phyloP scores from a whole-genome alignment of 2,797 vertebrate species.

The Euthynnus affinis region DNA sequence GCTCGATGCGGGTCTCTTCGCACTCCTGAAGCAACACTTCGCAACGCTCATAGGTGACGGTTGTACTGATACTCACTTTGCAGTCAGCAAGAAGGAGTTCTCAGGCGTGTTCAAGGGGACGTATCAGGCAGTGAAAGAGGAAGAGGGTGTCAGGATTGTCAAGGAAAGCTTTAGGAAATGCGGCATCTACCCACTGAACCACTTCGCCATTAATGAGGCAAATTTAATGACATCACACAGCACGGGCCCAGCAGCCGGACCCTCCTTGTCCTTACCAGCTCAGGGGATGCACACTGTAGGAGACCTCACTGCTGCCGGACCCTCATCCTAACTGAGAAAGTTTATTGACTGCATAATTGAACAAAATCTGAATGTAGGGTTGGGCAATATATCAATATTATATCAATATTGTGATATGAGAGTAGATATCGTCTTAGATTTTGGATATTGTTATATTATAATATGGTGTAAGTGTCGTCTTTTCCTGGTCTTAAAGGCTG shows the following conservation, averaged over 20 bases:
- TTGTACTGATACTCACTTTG: conserved; percentile 57
- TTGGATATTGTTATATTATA: too few relatives aligned
- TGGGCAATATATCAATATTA: too few relatives aligned
- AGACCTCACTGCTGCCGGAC: conserved; percentile 55
- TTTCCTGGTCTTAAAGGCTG: too few relatives aligned
- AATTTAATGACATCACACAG: conserved; percentile 54
- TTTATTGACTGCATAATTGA: conserved; percentile 27
- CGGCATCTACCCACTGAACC: conserved; percentile 74
- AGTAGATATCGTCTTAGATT: too few relatives aligned
- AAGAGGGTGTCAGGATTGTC: conserved; percentile 72
- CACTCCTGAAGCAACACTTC: conserved; percentile 72
- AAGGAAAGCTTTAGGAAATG: conserved; percentile 78
- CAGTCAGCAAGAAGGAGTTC: conserved; percentile 81
- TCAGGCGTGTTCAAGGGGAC: conserved; percentile 72
- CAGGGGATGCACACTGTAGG: conserved; percentile 38
- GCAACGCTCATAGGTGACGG: conserved; percentile 48
- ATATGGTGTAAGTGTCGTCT: too few relatives aligned
- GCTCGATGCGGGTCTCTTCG: conserved; percentile 67
- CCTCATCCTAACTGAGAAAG: conserved; percentile 49
- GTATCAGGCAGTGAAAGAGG: conserved; percentile 69
- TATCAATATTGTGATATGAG: too few relatives aligned
- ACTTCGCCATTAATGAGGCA: conserved; percentile 49
- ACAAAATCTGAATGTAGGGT: conserved; percentile 4
- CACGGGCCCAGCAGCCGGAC: conserved; percentile 35
- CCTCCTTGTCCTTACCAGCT: conserved; percentile 41